Evolutionary conservation across 2,888 invertebrate genomes (phyloP), one percentile per base, ranked within the genome.

Genomic region (Diploptera punctata): DNA sequence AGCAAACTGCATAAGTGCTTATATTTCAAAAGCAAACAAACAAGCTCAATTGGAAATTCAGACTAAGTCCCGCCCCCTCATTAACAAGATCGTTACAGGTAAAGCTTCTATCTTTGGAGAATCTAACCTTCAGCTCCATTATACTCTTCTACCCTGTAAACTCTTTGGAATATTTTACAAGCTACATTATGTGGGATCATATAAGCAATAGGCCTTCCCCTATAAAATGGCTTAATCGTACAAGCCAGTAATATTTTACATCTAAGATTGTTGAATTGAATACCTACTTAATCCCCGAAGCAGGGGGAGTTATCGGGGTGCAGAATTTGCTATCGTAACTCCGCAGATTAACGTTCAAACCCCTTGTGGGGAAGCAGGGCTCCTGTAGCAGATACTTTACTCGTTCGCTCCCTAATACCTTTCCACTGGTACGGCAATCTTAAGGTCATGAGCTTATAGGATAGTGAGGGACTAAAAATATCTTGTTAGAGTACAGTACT

Each of bases 191-290:
- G 13, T 13, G 13, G 52, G 21, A 52, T 24, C 52, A 52, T 10
- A 52, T 52, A 52, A 52, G 21, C 52, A 9, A 1, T 24, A 21
- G 13, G 52, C n/a, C 33, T 33, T 33, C 29, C 57, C 57, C 57
- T 57, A 31, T 57, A 29, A 29, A 57, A 57, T 29, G 29, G 29
- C n/a, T 29, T 57, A 29, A 57, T 24, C n/a, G n/a, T 29, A 29
- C 57, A 16, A 33, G 13, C n/a, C n/a, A 2, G 57, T 57, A 57
- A 57, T 57, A 57, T 57, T 57, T 57, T 57, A 57, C 57, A 13
- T 57, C 26, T 57, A 57, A 57, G 57, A 57, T 29, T 54, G 54
- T 57, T 47, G 65, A 65, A 65, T 65, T 65, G 65, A 65, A 65
- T 65, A 65, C 29, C 47, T 0, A 24, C n/a, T 26, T 65, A 65